A percentile compares a stretch with the other conserved stretches of the same genome.
Conservation (phyloP, 2,888 invertebrate species). For the Archips crataeganus region DNA sequence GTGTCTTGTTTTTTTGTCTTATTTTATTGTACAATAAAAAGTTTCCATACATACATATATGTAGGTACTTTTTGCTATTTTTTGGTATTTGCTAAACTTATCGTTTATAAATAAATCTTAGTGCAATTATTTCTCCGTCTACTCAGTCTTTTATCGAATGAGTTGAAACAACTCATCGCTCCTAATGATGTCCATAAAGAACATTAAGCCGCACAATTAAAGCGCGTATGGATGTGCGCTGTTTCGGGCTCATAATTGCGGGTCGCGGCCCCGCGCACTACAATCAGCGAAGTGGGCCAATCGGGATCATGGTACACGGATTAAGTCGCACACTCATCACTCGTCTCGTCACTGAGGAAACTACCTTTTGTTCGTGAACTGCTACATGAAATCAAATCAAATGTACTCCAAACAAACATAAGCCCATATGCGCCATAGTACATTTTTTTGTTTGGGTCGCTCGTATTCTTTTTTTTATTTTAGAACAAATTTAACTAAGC, state of each 20-base stretch:
- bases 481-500: no score
- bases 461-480: no score
- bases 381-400: no score
- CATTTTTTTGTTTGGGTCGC: no score
- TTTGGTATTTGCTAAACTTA: no score
- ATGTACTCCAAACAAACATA: no score
- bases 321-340: conserved; percentile 35
- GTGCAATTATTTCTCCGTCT: background rate
- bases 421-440: no score
- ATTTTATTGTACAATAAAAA: no score
- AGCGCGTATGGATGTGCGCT: conserved; percentile 59
- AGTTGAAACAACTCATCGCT: conserved; percentile 2
- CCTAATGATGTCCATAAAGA: conserved; percentile 13
- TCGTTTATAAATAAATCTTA: no score
- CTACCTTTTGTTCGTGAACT: conserved; percentile 9
- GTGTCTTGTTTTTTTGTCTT: no score
- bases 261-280: conserved; percentile 74
- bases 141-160: background rate
- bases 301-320: conserved; percentile 37
- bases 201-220: conserved; percentile 62
- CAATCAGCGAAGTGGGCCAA: conserved; percentile 58
- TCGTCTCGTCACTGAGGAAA: background rate
- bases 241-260: conserved; percentile 79
- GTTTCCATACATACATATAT: no score
- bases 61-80: no score